phyloP scores from a whole-genome alignment of 2,113 vertebrate genomes.

The Merops nubicus region DNA sequence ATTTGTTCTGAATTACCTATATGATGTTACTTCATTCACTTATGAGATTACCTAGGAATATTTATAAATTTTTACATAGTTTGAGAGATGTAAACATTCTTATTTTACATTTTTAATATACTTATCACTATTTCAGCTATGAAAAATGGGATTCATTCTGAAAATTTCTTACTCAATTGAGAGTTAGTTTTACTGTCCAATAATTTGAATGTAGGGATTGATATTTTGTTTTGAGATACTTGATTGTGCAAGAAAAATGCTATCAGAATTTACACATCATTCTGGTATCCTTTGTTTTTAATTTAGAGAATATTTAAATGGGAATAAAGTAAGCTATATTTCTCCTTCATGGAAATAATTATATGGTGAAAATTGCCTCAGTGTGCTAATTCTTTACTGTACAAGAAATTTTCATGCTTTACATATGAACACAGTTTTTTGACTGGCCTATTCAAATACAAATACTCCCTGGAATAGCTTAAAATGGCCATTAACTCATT shows the following conservation, averaged over 20 bases:
- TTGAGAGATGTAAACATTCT: not conserved
- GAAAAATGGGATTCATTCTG: not conserved
- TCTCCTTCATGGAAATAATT: not conserved
- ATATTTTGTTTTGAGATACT: not conserved
- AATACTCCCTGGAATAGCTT: not conserved
- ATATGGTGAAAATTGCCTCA: not conserved
- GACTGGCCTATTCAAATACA: not conserved
- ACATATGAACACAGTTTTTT: not conserved
- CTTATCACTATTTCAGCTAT: not conserved
- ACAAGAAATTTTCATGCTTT: not conserved
- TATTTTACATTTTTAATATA: not conserved
- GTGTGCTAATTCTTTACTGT: not conserved
- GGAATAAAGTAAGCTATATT: not conserved
- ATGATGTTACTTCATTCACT: not conserved
- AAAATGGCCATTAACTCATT: not conserved
- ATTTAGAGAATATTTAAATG: not conserved
- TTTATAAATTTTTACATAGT: not conserved
- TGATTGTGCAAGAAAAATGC: not conserved
- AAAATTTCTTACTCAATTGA: not conserved
- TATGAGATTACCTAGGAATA: not conserved
- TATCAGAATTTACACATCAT: not conserved
- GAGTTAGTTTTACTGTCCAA: not conserved
- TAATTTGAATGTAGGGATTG: not conserved
- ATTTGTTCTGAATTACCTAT: not conserved
- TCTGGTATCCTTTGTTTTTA: not conserved